These are phyloP conservation scores for Meloidogyne exigua DNA, from an alignment of 1,140 invertebrate genomes.

Conservation along the genomic window DNA sequence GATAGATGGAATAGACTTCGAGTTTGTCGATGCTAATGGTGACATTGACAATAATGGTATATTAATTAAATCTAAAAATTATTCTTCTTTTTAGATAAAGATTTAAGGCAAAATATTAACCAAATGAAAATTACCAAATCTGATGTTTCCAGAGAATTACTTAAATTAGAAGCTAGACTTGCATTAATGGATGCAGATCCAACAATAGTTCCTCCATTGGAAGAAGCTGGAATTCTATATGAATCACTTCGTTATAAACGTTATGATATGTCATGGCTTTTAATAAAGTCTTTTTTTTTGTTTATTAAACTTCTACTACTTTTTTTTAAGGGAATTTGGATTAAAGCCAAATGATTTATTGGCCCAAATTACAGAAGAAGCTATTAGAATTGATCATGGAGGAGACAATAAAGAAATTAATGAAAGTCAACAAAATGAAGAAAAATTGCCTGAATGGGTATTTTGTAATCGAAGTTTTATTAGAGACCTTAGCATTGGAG, in stretches of 20 bases:
- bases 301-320: background rate
- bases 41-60: background rate
- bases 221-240: conserved; percentile 34
- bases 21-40: conserved; percentile 7
- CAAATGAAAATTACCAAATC: conserved; percentile 16
- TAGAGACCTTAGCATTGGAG: conserved; percentile 14
- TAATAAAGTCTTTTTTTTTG: conserved; percentile 33
- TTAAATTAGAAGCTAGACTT: conserved; percentile 42
- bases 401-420: background rate
- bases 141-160: conserved; percentile 36
- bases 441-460: conserved; percentile 33
- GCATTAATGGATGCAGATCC: conserved; percentile 35
- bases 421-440: conserved; percentile 17
- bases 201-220: conserved; percentile 32
- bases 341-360: conserved; percentile 37
- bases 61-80: background rate
- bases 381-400: conserved; percentile 23
- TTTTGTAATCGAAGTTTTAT: conserved; percentile 29
- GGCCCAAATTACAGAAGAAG: conserved; percentile 30
- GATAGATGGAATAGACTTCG: background rate
- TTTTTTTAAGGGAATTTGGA: conserved; percentile 31
- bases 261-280: conserved; percentile 49
- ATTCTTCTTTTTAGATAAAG: background rate
- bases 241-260: conserved; percentile 43
- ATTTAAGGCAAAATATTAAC: background rate